Base-by-base conservation (phyloP, 2,797 vertebrate genomes). In the Hyperoplus immaculatus region DNA sequence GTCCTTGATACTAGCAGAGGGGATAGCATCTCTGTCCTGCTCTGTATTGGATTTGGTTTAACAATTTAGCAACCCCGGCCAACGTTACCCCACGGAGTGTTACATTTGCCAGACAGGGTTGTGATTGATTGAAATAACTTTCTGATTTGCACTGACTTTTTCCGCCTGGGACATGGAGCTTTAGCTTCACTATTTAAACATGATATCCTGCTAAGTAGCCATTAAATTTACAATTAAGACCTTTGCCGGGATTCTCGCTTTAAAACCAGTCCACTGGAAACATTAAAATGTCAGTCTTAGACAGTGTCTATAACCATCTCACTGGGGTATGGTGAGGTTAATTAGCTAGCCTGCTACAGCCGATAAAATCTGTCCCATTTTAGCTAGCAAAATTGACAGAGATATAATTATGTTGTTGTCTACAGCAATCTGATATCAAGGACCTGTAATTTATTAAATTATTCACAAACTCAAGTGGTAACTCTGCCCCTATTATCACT, bases 21-120 rank as follows among this genome's bases (percentile, higher is more conserved):
- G 10, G 43, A 10, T 41, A 51, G 4, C 64, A 46, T 18, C 49
- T 72, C 10, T 54, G 54, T 56, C 13, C 8, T 13, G 5, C 59
- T 72, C 55, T 51, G 67, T 13, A 39, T 46, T 47, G n/a, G 42
- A 54, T 78, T 76, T 58, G 43, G 51, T 64, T 65, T 61, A 38
- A 67, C 7, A 70, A 29, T 70, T 42, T 5, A 47, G 45, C 63
- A 53, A 53, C 36, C 45, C 16, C 2, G 3, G 39, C 9, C 55
- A 49, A 60, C 10, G 8, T 10, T 11, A 58, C 38, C 53, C 3
- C 0, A 69, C 64, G 69, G 46, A 8, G 16, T 42, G 45, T n/a
- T 56, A 45, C 16, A 4, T 58, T 78, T 75, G 67, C 68, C 69
- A 72, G 47, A 69, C 39, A 67, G 53, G 8, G 13, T 21, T 47